A percentile compares a stretch with the other conserved stretches of the same genome.
phyloP scores from a whole-genome alignment of 2,113 vertebrate species.

The Alosa alosa region DNA sequence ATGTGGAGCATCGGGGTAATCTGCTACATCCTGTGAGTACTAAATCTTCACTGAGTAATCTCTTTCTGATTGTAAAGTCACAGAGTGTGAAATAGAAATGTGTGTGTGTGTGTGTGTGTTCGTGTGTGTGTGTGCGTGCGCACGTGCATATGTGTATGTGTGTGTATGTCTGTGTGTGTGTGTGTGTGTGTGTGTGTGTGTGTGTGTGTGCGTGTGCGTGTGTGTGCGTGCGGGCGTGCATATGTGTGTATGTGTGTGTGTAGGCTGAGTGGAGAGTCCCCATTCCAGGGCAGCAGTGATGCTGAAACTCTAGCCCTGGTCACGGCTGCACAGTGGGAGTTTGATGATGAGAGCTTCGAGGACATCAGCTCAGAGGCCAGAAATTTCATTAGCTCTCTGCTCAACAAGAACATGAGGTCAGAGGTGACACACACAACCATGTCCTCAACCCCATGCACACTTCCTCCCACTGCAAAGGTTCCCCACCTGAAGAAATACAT shows the following conservation, averaged over 20 bases:
- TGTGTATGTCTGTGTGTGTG: no score
- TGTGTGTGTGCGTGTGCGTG: neutral
- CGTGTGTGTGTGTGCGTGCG: conserved; percentile 12
- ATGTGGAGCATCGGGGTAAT: conserved; percentile 90
- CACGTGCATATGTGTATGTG: conserved; percentile 39
- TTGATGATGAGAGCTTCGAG: conserved; percentile 79
- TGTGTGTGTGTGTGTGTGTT: no score
- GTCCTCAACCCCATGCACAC: neutral
- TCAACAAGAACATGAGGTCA: conserved; percentile 77
- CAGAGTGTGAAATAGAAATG: neutral
- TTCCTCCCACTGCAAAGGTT: neutral
- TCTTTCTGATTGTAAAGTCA: neutral
- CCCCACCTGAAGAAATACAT: neutral
- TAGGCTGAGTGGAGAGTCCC: conserved; percentile 84
- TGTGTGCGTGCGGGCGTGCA: neutral
- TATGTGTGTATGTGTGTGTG: conserved; percentile 22
- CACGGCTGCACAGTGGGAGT: conserved; percentile 80
- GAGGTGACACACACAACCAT: neutral
- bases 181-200: neutral
- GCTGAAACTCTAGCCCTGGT: conserved; percentile 77
- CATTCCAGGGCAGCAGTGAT: conserved; percentile 80
- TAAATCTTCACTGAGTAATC: neutral
- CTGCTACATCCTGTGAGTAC: conserved; percentile 83
- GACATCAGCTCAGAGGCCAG: conserved; percentile 80
- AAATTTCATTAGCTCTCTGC: conserved; percentile 78